phyloP scores from a whole-genome alignment of 1,140 invertebrate species.

The Heliconius hewitsoni region DNA sequence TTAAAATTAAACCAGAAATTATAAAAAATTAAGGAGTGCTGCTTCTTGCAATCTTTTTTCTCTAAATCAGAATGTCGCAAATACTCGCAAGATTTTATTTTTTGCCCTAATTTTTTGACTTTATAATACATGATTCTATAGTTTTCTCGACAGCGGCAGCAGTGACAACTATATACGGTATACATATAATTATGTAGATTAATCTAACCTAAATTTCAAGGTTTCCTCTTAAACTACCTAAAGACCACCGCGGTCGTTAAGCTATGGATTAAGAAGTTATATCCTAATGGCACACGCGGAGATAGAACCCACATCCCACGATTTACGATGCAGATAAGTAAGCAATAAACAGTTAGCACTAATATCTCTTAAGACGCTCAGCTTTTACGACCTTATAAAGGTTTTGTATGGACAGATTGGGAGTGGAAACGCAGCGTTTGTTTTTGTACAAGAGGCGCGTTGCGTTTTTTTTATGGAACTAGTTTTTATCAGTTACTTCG shows the following conservation, averaged over 20 bases:
- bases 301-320: conserved; percentile 35
- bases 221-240: not conserved
- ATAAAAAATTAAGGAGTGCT: no score
- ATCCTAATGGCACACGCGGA: conserved; percentile 17
- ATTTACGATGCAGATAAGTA: conserved; percentile 41
- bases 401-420: conserved; percentile 27
- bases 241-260: conserved; percentile 21
- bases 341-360: conserved; percentile 44
- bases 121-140: no score
- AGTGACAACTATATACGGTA: no score
- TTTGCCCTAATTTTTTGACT: no score
- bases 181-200: not conserved
- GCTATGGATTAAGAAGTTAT: conserved; percentile 25
- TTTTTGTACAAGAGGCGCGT: not conserved
- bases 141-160: no score
- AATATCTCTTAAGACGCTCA: conserved; percentile 40
- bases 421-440: not conserved
- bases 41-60: no score
- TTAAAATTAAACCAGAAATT: no score
- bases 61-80: no score
- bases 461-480: not conserved
- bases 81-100: no score
- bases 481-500: not conserved
- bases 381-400: conserved; percentile 38
- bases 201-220: conserved; percentile 1